Evolutionary conservation across 1,140 invertebrate genomes (phyloP).

Genomic region (Pseudomyrmex pallidus): DNA sequence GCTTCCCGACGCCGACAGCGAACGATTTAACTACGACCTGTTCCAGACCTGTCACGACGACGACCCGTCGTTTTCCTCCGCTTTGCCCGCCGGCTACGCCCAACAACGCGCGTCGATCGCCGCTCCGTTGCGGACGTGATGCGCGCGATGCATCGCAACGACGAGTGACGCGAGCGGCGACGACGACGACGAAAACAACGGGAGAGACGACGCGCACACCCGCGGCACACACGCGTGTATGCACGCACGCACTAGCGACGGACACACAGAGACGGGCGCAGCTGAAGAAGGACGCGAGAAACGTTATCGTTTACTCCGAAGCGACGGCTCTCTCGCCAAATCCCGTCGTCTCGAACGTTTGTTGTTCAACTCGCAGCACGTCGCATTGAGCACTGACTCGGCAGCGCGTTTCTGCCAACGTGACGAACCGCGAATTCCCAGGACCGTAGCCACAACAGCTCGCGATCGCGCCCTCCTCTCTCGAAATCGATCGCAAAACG

Average conservation of each 20-base stretch:
- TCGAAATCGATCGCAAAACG: not conserved
- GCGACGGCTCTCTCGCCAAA: constrained; percentile 59
- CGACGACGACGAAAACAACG: not conserved
- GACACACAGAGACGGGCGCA: constrained; percentile 14
- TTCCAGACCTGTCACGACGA: constrained; percentile 29
- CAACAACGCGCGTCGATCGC: constrained; percentile 50
- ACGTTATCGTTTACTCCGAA: not conserved
- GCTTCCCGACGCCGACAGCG: no score
- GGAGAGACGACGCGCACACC: not conserved
- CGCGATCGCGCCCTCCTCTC: not conserved
- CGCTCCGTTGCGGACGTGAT: constrained; percentile 49
- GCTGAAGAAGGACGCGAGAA: constrained; percentile 45
- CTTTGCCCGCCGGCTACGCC: constrained; percentile 51
- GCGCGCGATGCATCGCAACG: constrained; percentile 46
- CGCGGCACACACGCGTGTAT: no score
- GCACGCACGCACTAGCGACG: not conserved
- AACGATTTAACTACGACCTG: no score
- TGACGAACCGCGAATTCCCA: constrained; percentile 47
- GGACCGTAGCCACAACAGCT: not conserved
- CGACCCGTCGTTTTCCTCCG: constrained; percentile 58
- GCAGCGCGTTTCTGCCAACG: constrained; percentile 67
- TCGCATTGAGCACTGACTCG: constrained; percentile 68
- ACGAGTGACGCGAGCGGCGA: not conserved
- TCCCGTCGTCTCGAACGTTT: constrained; percentile 70
- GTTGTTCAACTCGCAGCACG: constrained; percentile 67